Evolutionary conservation across 2,888 invertebrate genomes (phyloP), one percentile per base, ranked within the genome.

Genomic region (Dicyrtomina minuta): DNA sequence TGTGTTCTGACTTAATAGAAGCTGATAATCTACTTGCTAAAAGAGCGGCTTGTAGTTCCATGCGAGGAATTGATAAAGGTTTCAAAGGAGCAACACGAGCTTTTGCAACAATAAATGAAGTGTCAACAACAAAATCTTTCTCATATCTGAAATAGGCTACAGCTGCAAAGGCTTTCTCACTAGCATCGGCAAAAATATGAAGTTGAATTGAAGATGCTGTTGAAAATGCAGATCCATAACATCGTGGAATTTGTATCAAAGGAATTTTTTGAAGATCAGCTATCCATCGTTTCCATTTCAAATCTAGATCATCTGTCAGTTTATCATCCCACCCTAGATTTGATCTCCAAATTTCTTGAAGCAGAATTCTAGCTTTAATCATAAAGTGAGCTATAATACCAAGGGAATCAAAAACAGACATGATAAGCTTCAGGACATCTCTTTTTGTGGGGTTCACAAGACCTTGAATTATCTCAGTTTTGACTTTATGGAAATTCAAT

Each of bases 381-480:
- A 70, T 68, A 15, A 75, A 70, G 4, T 78, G 33, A 33, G 33
- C 33, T 8, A 33, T 3, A 8, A 33, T 5, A 5, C 33, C 33
- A 5, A 33, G 8, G 0, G 81, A 80, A 68, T 81, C 80, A 69
- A 76, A 80, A 2, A 79, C 15, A 1, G 70, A 71, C 61, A 79
- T 80, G 3, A 79, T 62, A 8, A 70, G 20, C n/a, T 68, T 70
- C 8, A 79, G 59, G 26, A 78, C 46, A 26, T 72, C 70, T 24
- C 79, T 46, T 64, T 80, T 80, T 1, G 79, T 80, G 1, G 75
- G 72, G 2, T 17, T n/a, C 20, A 26, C 39, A 8, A 43, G 20
- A 20, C 66, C 70, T 17, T 33, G 44, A 6, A 27, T n/a, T 0
- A 53, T 17, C 10, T 15, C 41, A 1, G 22, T 17, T 27, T 55